These are phyloP conservation scores for Eupeodes latifasciatus DNA, from an alignment of 2,888 invertebrate species.

Conservation along the genomic window DNA sequence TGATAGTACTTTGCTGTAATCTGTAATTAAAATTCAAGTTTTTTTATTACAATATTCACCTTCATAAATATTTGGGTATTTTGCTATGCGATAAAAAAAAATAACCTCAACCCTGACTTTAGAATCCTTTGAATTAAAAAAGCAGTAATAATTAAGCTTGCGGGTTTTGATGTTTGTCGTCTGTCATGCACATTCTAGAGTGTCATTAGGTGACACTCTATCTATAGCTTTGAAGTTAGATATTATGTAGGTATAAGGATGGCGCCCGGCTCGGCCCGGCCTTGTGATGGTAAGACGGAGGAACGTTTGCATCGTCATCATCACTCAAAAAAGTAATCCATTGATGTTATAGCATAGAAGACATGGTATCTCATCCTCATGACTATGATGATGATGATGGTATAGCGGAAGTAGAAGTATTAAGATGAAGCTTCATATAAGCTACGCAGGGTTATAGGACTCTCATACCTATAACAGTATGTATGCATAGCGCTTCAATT, in stretches of 20 bases:
- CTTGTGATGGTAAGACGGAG: too few relatives aligned
- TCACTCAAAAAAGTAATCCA: slow-evolving; percentile 22
- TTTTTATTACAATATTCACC: not conserved
- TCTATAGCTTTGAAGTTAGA: too few relatives aligned
- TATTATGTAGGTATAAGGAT: too few relatives aligned
- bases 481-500: too few relatives aligned
- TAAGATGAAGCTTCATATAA: not conserved
- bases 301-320: slow-evolving; percentile 25
- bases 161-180: slow-evolving; percentile 23
- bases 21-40: not conserved
- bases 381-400: not conserved
- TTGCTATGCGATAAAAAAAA: not conserved
- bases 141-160: slow-evolving; percentile 38
- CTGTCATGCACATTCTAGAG: slow-evolving; percentile 28
- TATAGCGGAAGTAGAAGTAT: slow-evolving; percentile 11
- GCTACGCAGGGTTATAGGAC: too few relatives aligned
- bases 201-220: slow-evolving; percentile 25
- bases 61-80: slow-evolving; percentile 18
- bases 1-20: not conserved
- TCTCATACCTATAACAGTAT: too few relatives aligned
- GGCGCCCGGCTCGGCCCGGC: too few relatives aligned
- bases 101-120: not conserved
- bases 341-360: slow-evolving; percentile 18
- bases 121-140: slow-evolving; percentile 31
- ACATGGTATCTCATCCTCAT: not conserved